Percentiles rank a stretch among this genome's conserved stretches.
phyloP scores from a whole-genome alignment of 2,888 invertebrate genomes.

The Steromphala cineraria region DNA sequence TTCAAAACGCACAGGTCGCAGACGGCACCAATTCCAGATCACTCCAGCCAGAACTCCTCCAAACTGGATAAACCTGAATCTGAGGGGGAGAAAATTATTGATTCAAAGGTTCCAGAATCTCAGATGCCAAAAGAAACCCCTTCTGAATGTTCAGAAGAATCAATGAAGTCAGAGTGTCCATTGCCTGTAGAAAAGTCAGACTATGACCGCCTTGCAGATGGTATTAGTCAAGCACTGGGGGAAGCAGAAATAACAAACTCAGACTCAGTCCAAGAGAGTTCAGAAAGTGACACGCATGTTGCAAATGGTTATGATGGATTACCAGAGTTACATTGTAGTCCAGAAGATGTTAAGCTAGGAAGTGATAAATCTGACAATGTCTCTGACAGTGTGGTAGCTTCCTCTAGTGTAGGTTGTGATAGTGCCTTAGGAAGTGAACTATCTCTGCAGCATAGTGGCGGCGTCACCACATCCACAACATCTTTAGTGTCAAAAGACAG shows the following conservation, averaged over 20 bases:
- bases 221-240: constrained; percentile 57
- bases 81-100: background rate
- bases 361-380: background rate
- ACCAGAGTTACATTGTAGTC: constrained; percentile 35
- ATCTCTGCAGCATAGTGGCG: constrained; percentile 27
- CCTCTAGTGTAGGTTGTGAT: constrained; percentile 22
- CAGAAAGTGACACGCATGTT: constrained; percentile 61
- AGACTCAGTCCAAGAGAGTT: constrained; percentile 62
- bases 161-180: background rate
- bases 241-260: constrained; percentile 47
- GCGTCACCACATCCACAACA: constrained; percentile 12
- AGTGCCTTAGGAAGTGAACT: constrained; percentile 38
- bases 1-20: constrained; percentile 31
- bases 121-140: background rate
- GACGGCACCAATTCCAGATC: constrained; percentile 31
- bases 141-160: background rate
- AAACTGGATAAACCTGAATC: background rate
- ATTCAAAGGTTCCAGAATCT: background rate
- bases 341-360: background rate
- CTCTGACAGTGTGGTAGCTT: background rate
- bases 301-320: constrained; percentile 61
- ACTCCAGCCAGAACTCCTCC: background rate
- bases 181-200: constrained; percentile 30
- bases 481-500: constrained; percentile 12
- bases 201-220: constrained; percentile 48